Evolutionary conservation across 2,797 vertebrate species (phyloP), one percentile per base, ranked within the genome.

Genomic region (Melanotaenia boesemani): DNA sequence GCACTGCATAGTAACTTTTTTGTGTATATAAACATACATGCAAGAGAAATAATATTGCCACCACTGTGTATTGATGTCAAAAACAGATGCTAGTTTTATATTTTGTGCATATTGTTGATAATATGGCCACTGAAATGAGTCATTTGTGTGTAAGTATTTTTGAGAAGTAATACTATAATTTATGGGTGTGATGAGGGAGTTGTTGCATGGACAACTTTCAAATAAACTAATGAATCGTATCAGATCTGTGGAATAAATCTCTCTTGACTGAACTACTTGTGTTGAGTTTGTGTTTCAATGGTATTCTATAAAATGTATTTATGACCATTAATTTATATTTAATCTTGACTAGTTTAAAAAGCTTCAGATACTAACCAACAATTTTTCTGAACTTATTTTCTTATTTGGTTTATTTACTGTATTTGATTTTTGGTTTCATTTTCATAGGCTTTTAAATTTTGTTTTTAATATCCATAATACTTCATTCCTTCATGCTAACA

Each of bases 31-130:
- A 73, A 79, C 22, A 15, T 75, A 52, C 46, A 63, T 85, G 67
- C 72, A 67, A 80, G 62, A 82, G 56, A 76, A 71, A 63, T 72
- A 39, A 85, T 66, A 79, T 71, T 82, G 72, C 85, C 82, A 80
- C 80, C 89, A 79, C 80, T 86, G 44, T 88, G 83, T 88, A 79
- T 84, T 84, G 76, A 91, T 91, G 89, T 92, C 85, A 86, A 86
- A 85, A 63, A 86, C 72, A 84, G 79, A 92, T 81, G 82, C 79
- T 88, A 86, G 85, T 92, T 92, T 91, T 92, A 79, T 92, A 90
- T 90, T 91, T 89, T 89, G 81, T 85, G 81, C 80, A 78, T 82
- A 61, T 81, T 85, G 84, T 82, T 80, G 71, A 76, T 87, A 86
- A 89, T 82, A 81, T 88, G 82, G 85, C 71, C 72, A 67, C 67